Percentiles rank a stretch among this genome's conserved stretches.
Evolutionary conservation across 2,888 invertebrate genomes (phyloP).

Genomic region (Polydesmus complanatus): DNA sequence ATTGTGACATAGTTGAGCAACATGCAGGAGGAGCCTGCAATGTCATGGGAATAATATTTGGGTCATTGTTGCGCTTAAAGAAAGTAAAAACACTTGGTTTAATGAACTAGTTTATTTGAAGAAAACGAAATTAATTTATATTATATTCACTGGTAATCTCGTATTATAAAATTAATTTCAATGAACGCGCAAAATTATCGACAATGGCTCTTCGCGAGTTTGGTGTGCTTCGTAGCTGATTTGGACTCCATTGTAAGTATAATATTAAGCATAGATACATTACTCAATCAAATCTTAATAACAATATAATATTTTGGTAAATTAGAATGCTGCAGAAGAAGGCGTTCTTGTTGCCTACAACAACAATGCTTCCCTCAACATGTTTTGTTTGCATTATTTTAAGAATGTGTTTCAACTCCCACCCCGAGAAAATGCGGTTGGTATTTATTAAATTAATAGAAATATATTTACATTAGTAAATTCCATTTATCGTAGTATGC

Average conservation of each 20-base stretch:
- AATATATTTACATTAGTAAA: background rate
- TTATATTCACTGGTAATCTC: too few species aligned
- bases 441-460: background rate
- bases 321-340: background rate
- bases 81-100: too few species aligned
- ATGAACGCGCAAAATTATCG: background rate
- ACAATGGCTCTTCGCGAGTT: background rate
- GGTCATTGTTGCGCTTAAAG: too few species aligned
- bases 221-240: background rate
- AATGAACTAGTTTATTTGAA: too few species aligned
- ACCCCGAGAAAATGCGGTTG: background rate
- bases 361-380: background rate
- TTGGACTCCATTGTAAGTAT: background rate
- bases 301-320: too few species aligned
- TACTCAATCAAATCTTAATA: too few species aligned
- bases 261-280: background rate
- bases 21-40: too few species aligned
- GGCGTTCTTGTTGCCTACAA: background rate
- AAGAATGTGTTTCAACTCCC: background rate
- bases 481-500: too few species aligned
- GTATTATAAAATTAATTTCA: too few species aligned
- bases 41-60: too few species aligned
- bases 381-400: background rate
- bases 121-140: too few species aligned
- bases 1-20: too few species aligned